Evolutionary conservation across 2,888 invertebrate species (phyloP).

Genomic region (Cetonia aurata): DNA sequence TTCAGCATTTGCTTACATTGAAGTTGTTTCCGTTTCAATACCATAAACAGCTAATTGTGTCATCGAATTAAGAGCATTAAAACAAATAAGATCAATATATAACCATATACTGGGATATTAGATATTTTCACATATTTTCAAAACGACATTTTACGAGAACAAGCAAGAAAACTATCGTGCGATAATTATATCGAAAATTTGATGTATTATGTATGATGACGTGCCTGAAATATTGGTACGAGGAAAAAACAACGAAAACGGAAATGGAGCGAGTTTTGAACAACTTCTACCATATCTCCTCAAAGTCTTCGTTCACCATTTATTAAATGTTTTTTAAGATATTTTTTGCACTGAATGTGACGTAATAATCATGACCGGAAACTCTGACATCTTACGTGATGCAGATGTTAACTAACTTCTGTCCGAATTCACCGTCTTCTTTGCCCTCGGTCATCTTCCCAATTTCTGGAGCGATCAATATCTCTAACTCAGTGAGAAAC

Average conservation of each 20-base stretch:
- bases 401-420: constrained; percentile 39
- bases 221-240: constrained; percentile 19
- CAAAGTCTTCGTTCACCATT: constrained; percentile 18
- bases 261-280: constrained; percentile 5
- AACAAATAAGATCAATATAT: no score
- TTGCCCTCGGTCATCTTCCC: not conserved
- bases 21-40: no score
- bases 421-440: constrained; percentile 24
- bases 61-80: no score
- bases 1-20: no score
- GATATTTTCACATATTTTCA: no score
- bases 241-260: constrained; percentile 8
- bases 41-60: no score
- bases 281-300: not conserved
- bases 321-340: constrained; percentile 46
- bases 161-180: constrained; percentile 9
- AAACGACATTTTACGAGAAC: constrained; percentile 10
- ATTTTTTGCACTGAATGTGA: constrained; percentile 43
- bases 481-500: constrained; percentile 9
- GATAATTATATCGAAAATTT: constrained; percentile 26
- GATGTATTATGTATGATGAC: constrained; percentile 37
- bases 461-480: constrained; percentile 29
- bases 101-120: no score
- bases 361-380: constrained; percentile 37
- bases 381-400: constrained; percentile 40